Base-by-base conservation (phyloP, 1,140 invertebrate genomes). In the Liolophura sinensis region DNA sequence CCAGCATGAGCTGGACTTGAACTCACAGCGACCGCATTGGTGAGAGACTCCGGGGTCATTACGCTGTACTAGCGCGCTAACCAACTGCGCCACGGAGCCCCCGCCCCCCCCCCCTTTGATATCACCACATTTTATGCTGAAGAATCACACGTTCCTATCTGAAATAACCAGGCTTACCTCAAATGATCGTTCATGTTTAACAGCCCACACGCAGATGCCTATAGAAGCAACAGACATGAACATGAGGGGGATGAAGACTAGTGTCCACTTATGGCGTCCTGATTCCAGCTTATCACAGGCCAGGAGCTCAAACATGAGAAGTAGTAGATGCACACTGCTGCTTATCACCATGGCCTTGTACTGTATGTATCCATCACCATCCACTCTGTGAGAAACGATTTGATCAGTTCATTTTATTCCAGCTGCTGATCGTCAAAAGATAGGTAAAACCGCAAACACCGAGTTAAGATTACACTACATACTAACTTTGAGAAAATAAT, bases 301-400 rank as follows among this genome's bases (percentile, higher is more conserved):
- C 55, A 99, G 87, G 47, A 98, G 84, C 86, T 98, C 96, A 87
- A 98, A 99, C 93, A 98, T 96, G 11, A 98, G 85, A 64, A 99
- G 86, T 72, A 98, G 93, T 60, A 98, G 86, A 85, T 98, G 96
- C 72, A 98, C 87, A 40, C 94, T 93, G 71, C 97, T 87, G 62
- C 93, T 96, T 73, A 98, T 96, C 24, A 98, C 86, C 94, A 98
- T 97, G 56, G 96, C 95, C 86, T 97, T 97, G 80, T 96, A 98
- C 82, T 98, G 96, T 20, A 96, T 91, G 84, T 96, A 96, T 27
- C 94, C 93, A 87, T 97, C 94, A 70, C 94, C 93, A 87, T 98
- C 96, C 62, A 95, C 85, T 80, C 96, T 93, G 83, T 51, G 73
- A 72, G 40, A 52, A 55, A 66, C 56, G 61, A 64, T 50, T 25